phyloP scores from a whole-genome alignment of 2,888 invertebrate species.

The Brachynemurus nebulosus region DNA sequence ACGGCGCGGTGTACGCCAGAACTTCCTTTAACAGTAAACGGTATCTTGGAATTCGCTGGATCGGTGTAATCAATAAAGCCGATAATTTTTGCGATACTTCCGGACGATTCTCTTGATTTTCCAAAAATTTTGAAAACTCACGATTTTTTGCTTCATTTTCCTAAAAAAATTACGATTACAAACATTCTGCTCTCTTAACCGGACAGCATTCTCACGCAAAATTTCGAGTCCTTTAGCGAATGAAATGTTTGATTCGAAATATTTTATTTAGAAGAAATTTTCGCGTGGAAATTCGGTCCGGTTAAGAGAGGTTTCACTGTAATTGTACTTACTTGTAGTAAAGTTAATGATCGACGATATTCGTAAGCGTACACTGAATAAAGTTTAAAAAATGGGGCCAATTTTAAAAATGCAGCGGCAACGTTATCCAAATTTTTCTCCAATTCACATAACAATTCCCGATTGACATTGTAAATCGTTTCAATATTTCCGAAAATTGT shows the following conservation, averaged over 20 bases:
- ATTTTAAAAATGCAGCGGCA: slow-evolving; percentile 48
- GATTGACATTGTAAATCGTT: slow-evolving; percentile 47
- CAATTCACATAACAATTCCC: slow-evolving; percentile 42
- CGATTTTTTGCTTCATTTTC: slow-evolving; percentile 36
- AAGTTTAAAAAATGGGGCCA: slow-evolving; percentile 63
- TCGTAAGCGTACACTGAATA: slow-evolving; percentile 67
- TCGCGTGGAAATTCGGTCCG: too few relatives aligned
- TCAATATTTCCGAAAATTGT: slow-evolving; percentile 48
- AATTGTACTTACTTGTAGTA: slow-evolving; percentile 40
- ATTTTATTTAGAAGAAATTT: too few relatives aligned
- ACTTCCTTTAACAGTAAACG: slow-evolving; percentile 56
- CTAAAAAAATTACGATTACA: too few relatives aligned
- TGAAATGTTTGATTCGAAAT: too few relatives aligned
- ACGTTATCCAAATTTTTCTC: slow-evolving; percentile 41
- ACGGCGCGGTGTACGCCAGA: slow-evolving; percentile 40
- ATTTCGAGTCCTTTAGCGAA: too few relatives aligned
- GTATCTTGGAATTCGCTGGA: slow-evolving; percentile 66
- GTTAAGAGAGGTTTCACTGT: too few relatives aligned
- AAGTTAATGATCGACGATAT: slow-evolving; percentile 45
- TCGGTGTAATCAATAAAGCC: slow-evolving; percentile 60
- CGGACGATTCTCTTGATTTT: slow-evolving; percentile 49
- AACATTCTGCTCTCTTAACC: too few relatives aligned
- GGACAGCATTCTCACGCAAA: too few relatives aligned
- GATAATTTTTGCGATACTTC: slow-evolving; percentile 57
- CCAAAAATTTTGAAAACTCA: slow-evolving; percentile 41